These are phyloP conservation scores for Apocrypta bakeri DNA, from an alignment of 1,140 invertebrate species.

Conservation along the genomic window DNA sequence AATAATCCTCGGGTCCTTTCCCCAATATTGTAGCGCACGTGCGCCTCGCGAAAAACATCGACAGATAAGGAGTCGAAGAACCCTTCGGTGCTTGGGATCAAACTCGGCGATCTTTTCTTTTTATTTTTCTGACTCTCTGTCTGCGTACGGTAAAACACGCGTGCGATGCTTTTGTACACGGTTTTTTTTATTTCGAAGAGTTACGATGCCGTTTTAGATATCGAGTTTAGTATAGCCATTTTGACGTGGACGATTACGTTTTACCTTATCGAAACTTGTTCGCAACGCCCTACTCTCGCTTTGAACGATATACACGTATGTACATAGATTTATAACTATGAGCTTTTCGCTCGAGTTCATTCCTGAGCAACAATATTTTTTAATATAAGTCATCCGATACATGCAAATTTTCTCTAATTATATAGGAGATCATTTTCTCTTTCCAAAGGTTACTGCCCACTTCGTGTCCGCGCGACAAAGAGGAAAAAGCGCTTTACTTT, in stretches of 20 bases:
- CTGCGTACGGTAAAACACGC: not conserved
- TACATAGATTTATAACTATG: no score
- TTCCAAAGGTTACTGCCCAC: no score
- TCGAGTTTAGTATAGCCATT: not conserved
- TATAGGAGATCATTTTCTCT: no score
- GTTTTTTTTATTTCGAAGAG: not conserved
- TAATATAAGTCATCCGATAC: no score
- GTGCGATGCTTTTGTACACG: not conserved
- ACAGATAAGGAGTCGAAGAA: constrained; percentile 1
- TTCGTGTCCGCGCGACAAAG: no score
- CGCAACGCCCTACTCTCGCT: not conserved
- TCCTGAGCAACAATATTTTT: no score
- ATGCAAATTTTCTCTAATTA: no score
- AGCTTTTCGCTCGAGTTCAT: not conserved
- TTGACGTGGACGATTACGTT: constrained; percentile 6
- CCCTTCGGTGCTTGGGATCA: constrained; percentile 43
- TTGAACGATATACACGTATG: not conserved
- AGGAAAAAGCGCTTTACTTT: no score
- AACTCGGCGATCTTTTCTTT: constrained; percentile 51
- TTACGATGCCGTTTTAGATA: constrained; percentile 19
- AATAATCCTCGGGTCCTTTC: constrained; percentile 31
- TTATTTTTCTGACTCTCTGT: not conserved
- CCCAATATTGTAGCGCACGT: not conserved
- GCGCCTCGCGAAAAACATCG: constrained; percentile 45
- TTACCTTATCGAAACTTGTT: constrained; percentile 1